Evolutionary conservation across 1,140 invertebrate genomes (phyloP), one percentile per base, ranked within the genome.

Genomic region (Pseudomyrmex dendroicus): DNA sequence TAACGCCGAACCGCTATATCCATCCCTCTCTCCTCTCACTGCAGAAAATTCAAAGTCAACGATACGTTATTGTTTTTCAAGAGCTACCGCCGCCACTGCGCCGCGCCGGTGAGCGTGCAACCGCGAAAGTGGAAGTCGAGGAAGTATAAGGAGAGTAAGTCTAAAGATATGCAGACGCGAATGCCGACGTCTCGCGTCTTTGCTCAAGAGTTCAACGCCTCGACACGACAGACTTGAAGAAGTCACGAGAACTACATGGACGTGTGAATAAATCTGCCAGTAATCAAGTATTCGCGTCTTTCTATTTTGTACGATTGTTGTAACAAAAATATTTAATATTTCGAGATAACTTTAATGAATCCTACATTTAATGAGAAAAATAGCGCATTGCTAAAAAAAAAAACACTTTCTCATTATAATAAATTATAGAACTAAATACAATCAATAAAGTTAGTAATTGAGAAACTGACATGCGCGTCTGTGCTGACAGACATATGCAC

Each of bases 31-130:
- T 35, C 35, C 35, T 35, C 35, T 35, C 35, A 35, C 73, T 84
- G 83, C 82, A 84, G 85, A 91, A 91, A 90, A 91, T 91, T 91
- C 86, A 82, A 84, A 91, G 87, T 91, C 90, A 90, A 91, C 90
- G 83, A 77, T 77, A 84, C 86, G 86, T 91, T 90, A 91, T 91
- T 91, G 90, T 91, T 91, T 91, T 86, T 87, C 84, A 73, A 90
- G 86, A 80, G 84, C 86, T 85, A 63, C 80, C 70, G 82, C 17
- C 35, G 5, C 35, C 35, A 5, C 35, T 35, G 35, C 35, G 35
- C 35, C 5, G 35, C 35, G 35, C 0, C 44, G 59, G 54, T 52
- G 61, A 83, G 59, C 62, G 74, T 62, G 66, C 76, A 70, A 80
- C 76, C 76, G 66, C 66, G 66, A 72, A 80, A 80, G 54, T 72